Evolutionary conservation across 2,113 vertebrate genomes (phyloP).

Genomic region (Casuarius casuarius): DNA sequence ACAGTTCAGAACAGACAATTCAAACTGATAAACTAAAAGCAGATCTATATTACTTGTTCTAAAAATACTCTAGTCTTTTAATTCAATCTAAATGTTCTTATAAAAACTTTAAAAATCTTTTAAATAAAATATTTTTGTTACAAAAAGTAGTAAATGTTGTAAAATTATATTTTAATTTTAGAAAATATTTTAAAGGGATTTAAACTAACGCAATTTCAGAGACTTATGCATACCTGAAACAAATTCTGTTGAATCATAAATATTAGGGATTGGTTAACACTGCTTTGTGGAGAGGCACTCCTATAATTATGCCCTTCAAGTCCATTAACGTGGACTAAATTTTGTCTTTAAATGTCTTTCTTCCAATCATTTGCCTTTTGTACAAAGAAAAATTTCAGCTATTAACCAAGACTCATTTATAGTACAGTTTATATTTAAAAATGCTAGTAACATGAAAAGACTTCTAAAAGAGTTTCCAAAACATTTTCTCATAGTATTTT

Average conservation of each 20-base stretch:
- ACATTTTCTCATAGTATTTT: neutral
- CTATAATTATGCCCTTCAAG: neutral
- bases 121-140: neutral
- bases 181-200: neutral
- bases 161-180: neutral
- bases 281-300: neutral
- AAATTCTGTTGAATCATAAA: neutral
- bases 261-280: neutral
- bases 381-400: neutral
- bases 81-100: neutral
- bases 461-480: neutral
- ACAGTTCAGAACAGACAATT: neutral
- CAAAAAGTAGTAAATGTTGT: neutral
- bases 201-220: neutral
- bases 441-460: neutral
- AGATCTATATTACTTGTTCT: neutral
- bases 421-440: neutral
- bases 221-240: neutral
- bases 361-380: neutral
- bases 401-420: neutral
- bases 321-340: neutral
- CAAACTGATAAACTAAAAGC: neutral
- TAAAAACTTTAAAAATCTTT: neutral
- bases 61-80: neutral
- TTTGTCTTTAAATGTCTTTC: neutral